A percentile compares a stretch with the other conserved stretches of the same genome.
Evolutionary conservation across 2,888 invertebrate genomes (phyloP).

Genomic region (Coremacera marginata): DNA sequence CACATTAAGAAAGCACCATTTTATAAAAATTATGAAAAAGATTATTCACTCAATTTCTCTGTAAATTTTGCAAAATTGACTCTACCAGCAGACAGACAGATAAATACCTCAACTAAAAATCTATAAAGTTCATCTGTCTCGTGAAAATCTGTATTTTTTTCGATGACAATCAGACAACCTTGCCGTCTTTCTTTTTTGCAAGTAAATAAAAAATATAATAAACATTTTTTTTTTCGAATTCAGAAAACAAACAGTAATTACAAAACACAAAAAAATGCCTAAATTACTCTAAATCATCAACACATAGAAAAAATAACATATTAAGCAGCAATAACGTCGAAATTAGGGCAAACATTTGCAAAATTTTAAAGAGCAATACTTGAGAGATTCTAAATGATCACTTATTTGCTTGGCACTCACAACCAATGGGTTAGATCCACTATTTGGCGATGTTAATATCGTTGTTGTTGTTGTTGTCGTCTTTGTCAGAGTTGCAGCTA

Average conservation of each 20-base stretch:
- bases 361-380: background rate
- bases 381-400: background rate
- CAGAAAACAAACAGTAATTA: background rate
- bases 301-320: background rate
- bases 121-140: slow-evolving; percentile 10
- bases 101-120: background rate
- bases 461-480: background rate
- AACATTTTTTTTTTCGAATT: too few species aligned
- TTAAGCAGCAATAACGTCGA: background rate
- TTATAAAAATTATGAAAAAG: too few species aligned
- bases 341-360: background rate
- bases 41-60: too few species aligned
- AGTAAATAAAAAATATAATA: too few species aligned
- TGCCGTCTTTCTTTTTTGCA: background rate
- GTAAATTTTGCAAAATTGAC: too few species aligned
- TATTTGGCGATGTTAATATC: background rate
- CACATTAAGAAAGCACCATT: too few species aligned
- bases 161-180: slow-evolving; percentile 33
- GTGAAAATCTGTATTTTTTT: background rate
- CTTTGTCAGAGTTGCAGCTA: background rate
- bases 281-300: background rate
- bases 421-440: background rate
- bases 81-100: too few species aligned
- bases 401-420: slow-evolving; percentile 1
- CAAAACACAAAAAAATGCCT: background rate